Evolutionary conservation across 2,888 invertebrate species (phyloP).

Genomic region (Adineta ricciae): DNA sequence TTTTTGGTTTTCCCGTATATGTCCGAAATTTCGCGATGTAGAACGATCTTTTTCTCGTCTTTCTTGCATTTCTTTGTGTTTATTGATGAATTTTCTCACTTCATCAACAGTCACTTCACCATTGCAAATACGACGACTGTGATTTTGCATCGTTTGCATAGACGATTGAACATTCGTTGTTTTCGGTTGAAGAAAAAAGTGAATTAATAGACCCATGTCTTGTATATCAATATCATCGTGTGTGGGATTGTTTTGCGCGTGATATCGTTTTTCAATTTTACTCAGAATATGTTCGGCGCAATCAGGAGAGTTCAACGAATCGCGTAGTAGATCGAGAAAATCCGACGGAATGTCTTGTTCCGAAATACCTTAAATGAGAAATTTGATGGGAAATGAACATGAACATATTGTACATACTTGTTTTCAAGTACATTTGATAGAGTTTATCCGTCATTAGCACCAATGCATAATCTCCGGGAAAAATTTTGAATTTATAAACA

Average conservation of each 20-base stretch:
- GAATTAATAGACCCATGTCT: constrained; percentile 4
- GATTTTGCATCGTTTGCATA: not conserved
- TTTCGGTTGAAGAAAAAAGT: not conserved
- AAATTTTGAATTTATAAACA: not conserved
- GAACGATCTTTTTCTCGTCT: not conserved
- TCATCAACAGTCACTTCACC: not conserved
- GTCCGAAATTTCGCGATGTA: not conserved
- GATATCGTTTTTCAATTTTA: not conserved
- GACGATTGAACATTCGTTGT: too few species aligned
- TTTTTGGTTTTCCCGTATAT: not conserved
- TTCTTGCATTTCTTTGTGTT: not conserved
- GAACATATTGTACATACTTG: too few species aligned
- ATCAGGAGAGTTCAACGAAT: not conserved
- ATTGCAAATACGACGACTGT: not conserved
- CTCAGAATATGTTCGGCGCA: not conserved
- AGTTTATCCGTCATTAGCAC: not conserved
- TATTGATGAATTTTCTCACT: not conserved
- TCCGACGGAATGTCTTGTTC: not conserved
- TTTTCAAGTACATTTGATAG: constrained; percentile 3
- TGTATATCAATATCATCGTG: not conserved
- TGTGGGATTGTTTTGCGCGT: not conserved
- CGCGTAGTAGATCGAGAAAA: not conserved
- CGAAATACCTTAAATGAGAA: too few species aligned
- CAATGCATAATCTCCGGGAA: not conserved
- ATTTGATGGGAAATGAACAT: too few species aligned